Evolutionary conservation across 2,797 vertebrate genomes (phyloP).

Genomic region (Peromyscus melanophrys): DNA sequence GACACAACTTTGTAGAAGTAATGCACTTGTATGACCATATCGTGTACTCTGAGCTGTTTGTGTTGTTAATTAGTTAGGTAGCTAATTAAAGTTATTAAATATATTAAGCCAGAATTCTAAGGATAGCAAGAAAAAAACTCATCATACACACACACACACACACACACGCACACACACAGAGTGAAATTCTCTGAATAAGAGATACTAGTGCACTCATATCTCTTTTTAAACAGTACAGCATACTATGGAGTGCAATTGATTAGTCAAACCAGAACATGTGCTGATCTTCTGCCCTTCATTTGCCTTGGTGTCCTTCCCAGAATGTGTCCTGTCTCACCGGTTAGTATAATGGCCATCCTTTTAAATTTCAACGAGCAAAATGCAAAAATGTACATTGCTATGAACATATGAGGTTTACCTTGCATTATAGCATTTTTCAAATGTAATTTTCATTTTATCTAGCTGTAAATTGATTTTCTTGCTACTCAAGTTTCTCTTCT

Average conservation of each 20-base stretch:
- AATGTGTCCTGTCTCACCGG: not conserved
- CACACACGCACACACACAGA: not conserved
- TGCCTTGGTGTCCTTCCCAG: not conserved
- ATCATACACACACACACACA: not conserved
- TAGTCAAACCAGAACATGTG: slow-evolving; percentile 54
- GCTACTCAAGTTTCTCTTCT: not conserved
- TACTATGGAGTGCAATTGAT: not conserved
- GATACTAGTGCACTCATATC: not conserved
- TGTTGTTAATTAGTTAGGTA: slow-evolving; percentile 32
- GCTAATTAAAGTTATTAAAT: not conserved
- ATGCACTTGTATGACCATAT: not conserved
- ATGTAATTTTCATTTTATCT: slow-evolving; percentile 11
- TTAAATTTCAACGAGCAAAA: slow-evolving; percentile 57
- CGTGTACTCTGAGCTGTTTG: not conserved
- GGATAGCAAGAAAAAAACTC: not conserved
- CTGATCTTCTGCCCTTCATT: slow-evolving; percentile 33
- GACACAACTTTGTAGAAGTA: slow-evolving; percentile 3
- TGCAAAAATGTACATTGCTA: not conserved
- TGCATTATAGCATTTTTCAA: slow-evolving; percentile 8
- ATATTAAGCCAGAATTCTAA: slow-evolving; percentile 41
- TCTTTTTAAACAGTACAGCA: slow-evolving; percentile 41
- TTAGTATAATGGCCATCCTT: slow-evolving; percentile 48
- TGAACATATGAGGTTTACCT: slow-evolving; percentile 12
- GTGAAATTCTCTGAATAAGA: not conserved
- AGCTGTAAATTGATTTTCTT: slow-evolving; percentile 33